A percentile compares a stretch with the other conserved stretches of the same genome.
These are phyloP conservation scores for human DNA, from an alignment of 2,113 vertebrate genomes.

Conservation along the genomic window DNA sequence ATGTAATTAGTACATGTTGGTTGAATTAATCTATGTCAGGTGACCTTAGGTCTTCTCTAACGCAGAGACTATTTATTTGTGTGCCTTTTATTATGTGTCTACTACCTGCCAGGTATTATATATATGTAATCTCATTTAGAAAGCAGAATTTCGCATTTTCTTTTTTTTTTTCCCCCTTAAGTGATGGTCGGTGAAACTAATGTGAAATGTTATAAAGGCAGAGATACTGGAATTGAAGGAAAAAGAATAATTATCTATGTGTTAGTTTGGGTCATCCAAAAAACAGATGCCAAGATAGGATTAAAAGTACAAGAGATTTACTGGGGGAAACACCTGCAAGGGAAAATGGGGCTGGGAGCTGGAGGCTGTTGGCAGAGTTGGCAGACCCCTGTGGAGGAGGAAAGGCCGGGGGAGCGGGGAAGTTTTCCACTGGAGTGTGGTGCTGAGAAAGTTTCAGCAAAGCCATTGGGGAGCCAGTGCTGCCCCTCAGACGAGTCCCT, in stretches of 20 bases:
- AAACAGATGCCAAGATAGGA: neutral
- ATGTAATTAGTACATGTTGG: neutral
- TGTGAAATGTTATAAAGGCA: neutral
- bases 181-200: neutral
- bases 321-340: neutral
- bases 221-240: neutral
- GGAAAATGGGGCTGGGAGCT: neutral
- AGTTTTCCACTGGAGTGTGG: neutral
- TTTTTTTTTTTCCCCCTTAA: neutral
- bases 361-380: fast-evolving
- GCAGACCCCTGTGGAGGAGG: neutral
- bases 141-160: neutral
- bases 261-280: neutral
- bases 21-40: neutral
- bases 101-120: neutral
- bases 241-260: neutral
- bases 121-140: neutral
- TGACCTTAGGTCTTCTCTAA: neutral
- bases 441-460: neutral
- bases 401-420: fast-evolving
- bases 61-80: fast-evolving
- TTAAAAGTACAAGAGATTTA: neutral
- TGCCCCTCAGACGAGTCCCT: neutral
- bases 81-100: neutral
- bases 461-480: neutral